phyloP scores from a whole-genome alignment of 2,888 invertebrate species.

The Troilus luridus region DNA sequence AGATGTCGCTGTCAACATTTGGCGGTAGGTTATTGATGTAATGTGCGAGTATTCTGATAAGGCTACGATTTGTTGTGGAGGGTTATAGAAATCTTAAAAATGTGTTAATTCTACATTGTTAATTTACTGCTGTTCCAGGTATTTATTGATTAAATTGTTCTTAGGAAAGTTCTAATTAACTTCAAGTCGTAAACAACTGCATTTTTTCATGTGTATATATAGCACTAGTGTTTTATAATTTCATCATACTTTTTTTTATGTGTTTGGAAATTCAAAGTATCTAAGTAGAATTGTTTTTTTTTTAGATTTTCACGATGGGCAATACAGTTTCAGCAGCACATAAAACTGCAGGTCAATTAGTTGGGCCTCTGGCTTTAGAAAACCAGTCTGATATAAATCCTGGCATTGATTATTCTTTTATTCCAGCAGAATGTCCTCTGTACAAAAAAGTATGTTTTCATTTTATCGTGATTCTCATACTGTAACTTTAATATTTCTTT shows the following conservation, averaged over 20 bases:
- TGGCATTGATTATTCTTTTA: constrained; percentile 57
- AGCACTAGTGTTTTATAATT: background rate
- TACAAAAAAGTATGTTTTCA: constrained; percentile 70
- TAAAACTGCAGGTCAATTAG: constrained; percentile 72
- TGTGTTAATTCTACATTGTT: background rate
- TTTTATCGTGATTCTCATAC: background rate
- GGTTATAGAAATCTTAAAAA: background rate
- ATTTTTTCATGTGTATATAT: constrained; percentile 41
- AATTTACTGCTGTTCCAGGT: background rate
- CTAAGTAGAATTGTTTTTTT: background rate
- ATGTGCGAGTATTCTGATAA: background rate
- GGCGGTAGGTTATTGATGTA: constrained; percentile 42
- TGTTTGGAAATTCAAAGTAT: background rate
- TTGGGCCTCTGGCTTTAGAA: constrained; percentile 67
- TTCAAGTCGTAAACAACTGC: background rate
- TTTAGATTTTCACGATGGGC: constrained; percentile 71
- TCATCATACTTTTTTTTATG: constrained; percentile 2
- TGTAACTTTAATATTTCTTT: background rate
- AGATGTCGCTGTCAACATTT: background rate
- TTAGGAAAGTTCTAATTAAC: background rate
- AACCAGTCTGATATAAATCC: constrained; percentile 54
- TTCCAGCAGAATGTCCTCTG: constrained; percentile 89
- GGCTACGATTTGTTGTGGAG: background rate
- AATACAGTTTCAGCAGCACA: constrained; percentile 75
- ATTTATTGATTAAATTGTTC: background rate